Conservation (phyloP, 1,140 invertebrate genomes). For the Listronotus oregonensis region DNA sequence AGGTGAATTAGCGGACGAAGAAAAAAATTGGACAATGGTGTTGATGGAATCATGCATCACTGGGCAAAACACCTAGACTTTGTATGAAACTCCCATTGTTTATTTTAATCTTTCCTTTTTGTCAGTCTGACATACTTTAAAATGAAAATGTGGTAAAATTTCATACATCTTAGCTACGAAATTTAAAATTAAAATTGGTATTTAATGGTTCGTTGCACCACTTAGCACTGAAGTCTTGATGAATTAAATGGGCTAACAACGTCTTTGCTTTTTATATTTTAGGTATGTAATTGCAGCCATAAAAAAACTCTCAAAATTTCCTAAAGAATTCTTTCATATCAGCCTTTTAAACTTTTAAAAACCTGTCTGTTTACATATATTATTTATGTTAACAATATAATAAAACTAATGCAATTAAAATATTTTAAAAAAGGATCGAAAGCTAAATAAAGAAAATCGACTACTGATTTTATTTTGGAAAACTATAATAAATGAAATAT, state of each 20-base stretch:
- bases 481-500: too few relatives aligned
- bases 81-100: constrained; percentile 12
- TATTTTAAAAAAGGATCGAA: too few relatives aligned
- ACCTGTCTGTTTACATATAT: too few relatives aligned
- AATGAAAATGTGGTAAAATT: constrained; percentile 11
- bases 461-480: too few relatives aligned
- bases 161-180: constrained; percentile 20
- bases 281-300: too few relatives aligned
- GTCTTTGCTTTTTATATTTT: too few relatives aligned
- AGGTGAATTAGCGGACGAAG: constrained; percentile 13
- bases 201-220: constrained; percentile 8
- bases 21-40: constrained; percentile 26
- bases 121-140: constrained; percentile 27
- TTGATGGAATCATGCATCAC: constrained; percentile 32
- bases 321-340: too few relatives aligned
- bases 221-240: constrained; percentile 1
- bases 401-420: too few relatives aligned
- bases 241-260: not conserved
- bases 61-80: constrained; percentile 21
- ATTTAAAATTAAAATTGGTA: constrained; percentile 29
- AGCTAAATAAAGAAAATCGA: too few relatives aligned
- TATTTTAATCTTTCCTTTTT: constrained; percentile 9
- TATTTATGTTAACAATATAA: too few relatives aligned
- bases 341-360: too few relatives aligned
- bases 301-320: too few relatives aligned